Base-by-base conservation (phyloP, 2,113 vertebrate species). In the Arvicanthis niloticus region DNA sequence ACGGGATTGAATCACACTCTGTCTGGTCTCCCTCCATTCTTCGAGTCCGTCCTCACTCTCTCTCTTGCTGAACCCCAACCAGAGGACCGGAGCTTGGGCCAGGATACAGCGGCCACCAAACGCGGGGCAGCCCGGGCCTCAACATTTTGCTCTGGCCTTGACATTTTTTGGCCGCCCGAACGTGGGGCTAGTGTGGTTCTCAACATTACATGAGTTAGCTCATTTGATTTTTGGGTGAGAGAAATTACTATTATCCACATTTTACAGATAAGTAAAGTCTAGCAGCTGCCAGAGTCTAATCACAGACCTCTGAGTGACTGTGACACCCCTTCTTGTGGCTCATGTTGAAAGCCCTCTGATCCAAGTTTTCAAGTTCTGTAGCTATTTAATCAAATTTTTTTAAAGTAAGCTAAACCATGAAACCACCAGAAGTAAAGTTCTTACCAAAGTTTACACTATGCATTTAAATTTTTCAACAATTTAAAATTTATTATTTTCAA, bases 381-480 rank as follows among this genome's bases (percentile, higher is more conserved):
- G 45, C 60, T 78, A 22, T 29, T 88, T 80, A 91, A 85, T 51
- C 92, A 94, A 89, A 22, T 75, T 22, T 75, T 22, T 11, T 80
- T 21, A 93, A 95, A 24, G 2, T 76, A 81, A 75, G 1, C 1
- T 78, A 62, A 88, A 81, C 7, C 16, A 95, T 22, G 22, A 80
- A 77, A 31, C 94, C 48, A 24, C 91, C 90, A 22, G 76, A 92
- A 91, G 62, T 31, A 37, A 60, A 88, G 85, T 31, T 26, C 10
- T 45, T 24, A 65, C 0, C 45, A 78, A 65, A 16, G 37, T 78
- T 88, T 94, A 91, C 45, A 42, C 40, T 78, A n/a, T 48, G 42
- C 29, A 78, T 73, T 94, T 84, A 87, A 87, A 51, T 67, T 97
- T 96, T 68, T 82, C 80, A 91, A 37, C 34, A 95, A 87, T 9